Evolutionary conservation across 37 sponge, comb jelly and placozoan genomes (phyloP), one percentile per base, ranked within the genome.

Genomic region (Mnemiopsis leidyi): DNA sequence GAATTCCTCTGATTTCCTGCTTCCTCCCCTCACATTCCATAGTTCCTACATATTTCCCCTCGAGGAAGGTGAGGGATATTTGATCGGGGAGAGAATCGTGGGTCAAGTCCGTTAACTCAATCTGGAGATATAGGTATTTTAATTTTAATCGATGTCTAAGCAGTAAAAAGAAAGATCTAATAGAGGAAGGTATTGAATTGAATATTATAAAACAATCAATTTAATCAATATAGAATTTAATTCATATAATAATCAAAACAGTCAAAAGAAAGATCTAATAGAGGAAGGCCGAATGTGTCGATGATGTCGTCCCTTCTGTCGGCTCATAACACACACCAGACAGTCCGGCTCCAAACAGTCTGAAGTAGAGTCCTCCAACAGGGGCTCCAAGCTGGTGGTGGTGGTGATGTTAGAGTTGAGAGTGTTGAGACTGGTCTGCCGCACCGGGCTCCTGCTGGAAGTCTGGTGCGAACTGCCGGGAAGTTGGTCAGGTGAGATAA

Each of bases 1-100:
- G 40, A 1, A 85, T 85, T n/a, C 90, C 90, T 25, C 90, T 7
- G 25, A 85, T 85, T 3, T 38, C 61, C 90, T 40, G 29, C 0
- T 28, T 38, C 5, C 3, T 25, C 0, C 39, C 61, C 24, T 18
- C 48, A 1, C 28, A 28, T 0, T 7, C 3, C n/a, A 85, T 38
- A 13, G 33, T 7, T 20, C 90, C 90, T 0, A 40, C 36, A 61
- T 36, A 85, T 26, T 85, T 85, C 0, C 61, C 61, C 13, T 85
- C 90, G 29, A 40, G n/a, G 61, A 85, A 85, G 5, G 9, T 33
- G 38, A 85, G 40, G 25, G 40, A 28, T 7, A 85, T 39, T 25
- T 13, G 3, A 37, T 23, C 35, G 5, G 90, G 90, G 0, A 85
- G 35, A 25, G 25, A 35, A 0, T 23, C 7, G 38, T 34, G 5